Base-by-base conservation (phyloP, 2,888 invertebrate species). In the Falcaria lacertinaria region DNA sequence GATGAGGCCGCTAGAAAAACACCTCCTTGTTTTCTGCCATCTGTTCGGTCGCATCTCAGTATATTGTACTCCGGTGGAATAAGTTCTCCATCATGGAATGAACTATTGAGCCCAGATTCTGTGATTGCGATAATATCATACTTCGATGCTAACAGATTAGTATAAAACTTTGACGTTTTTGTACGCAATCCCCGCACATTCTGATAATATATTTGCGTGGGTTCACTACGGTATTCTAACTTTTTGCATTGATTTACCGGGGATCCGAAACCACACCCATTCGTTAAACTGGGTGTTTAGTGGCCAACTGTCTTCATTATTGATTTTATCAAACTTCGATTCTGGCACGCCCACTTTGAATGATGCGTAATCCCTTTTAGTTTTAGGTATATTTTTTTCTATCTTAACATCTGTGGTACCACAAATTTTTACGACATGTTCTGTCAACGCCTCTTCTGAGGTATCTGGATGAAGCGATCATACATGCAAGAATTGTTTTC, bases 331-430 rank as follows among this genome's bases (percentile, higher is more conserved):
- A 25, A 45, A 54, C 0, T 13, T 0, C 8, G 36, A 39, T 13
- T 54, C 52, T 1, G 48, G 49, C 1, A 57, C 53, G 15, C 45
- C 50, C 19, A 57, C 42, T n/a, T 40, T 45, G 33, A 57, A 53
- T 1, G 57, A 54, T 4, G 49, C 33, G 34, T 55, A 55, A 15
- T 50, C 50, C 22, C 50, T 35, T 15, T 48, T 42, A 0, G 48
- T 48, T 39, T 53, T 56, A 14, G 22, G 48, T 15, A 33, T 42
- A 33, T 49, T 42, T 40, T 49, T 44, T 2, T 50, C 45, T 6
- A 51, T 33, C n/a, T 43, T 47, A 2, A 48, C 33, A 13, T 16
- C 15, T 0, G 22, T 28, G 19, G 8, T 6, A 1, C 45, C 42
- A 34, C 51, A 52, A 11, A 54, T 22, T 7, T 15, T 36, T 3